Conservation (phyloP, 2,888 invertebrate genomes). For the Cosmorhoe ocellata region DNA sequence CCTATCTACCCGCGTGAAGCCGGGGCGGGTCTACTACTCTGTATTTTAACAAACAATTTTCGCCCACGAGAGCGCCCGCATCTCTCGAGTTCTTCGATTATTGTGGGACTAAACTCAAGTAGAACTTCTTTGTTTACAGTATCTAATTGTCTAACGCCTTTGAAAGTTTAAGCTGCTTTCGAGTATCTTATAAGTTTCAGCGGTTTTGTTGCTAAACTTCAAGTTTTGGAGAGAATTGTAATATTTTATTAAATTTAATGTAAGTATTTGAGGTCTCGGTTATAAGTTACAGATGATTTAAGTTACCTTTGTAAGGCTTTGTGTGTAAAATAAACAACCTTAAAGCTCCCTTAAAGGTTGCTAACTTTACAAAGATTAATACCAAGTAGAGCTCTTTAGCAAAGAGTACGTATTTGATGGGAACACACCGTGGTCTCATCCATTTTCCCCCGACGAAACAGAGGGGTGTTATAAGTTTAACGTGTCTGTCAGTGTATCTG, state of each 20-base stretch:
- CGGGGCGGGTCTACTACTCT: not conserved
- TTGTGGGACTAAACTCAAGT: slow-evolving; percentile 21
- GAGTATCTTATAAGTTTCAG: slow-evolving; percentile 14
- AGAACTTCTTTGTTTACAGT: slow-evolving; percentile 22
- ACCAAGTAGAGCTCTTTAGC: too few species aligned
- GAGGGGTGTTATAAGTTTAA: too few species aligned
- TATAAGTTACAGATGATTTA: not conserved
- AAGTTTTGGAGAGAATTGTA: slow-evolving; percentile 2
- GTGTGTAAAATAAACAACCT: too few species aligned
- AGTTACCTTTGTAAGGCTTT: not conserved
- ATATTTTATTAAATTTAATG: not conserved
- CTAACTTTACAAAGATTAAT: too few species aligned
- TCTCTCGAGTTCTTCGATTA: slow-evolving; percentile 14
- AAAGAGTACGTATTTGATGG: too few species aligned
- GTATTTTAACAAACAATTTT: slow-evolving; percentile 4
- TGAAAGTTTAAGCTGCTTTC: slow-evolving; percentile 15
- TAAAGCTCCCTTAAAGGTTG: too few species aligned
- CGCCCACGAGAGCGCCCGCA: slow-evolving; percentile 13
- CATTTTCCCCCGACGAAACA: too few species aligned
- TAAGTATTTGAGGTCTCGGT: not conserved
- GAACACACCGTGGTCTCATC: too few species aligned
- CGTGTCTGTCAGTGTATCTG: too few species aligned
- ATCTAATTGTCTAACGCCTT: slow-evolving; percentile 28
- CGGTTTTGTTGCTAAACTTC: slow-evolving; percentile 13
- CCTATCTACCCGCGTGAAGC: too few species aligned